Evolutionary conservation across 2,888 invertebrate genomes (phyloP).

Genomic region (Camptogramma bilineatum): DNA sequence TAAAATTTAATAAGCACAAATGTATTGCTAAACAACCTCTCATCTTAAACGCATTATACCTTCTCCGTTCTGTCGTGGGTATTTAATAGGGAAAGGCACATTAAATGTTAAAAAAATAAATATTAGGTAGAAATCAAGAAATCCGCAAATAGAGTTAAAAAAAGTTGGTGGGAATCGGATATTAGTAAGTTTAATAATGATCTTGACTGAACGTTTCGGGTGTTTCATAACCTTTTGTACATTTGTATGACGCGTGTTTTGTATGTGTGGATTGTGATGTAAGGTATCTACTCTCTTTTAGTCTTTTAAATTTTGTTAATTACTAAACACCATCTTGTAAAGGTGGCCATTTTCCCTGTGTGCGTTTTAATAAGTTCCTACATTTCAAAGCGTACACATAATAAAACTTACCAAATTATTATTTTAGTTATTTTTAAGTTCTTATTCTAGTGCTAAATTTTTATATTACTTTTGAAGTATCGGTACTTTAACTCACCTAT

Average conservation of each 20-base stretch:
- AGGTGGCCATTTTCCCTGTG: conserved; percentile 60
- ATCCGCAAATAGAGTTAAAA: neutral
- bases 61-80: too few relatives aligned
- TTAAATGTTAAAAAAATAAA: too few relatives aligned
- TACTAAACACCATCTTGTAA: conserved; percentile 60
- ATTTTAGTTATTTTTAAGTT: conserved; percentile 68
- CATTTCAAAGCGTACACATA: conserved; percentile 68
- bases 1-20: neutral
- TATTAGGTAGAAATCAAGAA: neutral
- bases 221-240: conserved; percentile 63
- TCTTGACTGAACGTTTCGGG: conserved; percentile 71
- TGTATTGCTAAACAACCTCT: neutral
- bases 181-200: conserved; percentile 63
- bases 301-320: conserved; percentile 40
- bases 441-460: conserved; percentile 62
- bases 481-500: conserved; percentile 72
- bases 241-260: conserved; percentile 63
- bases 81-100: neutral
- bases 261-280: conserved; percentile 53
- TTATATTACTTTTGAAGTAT: conserved; percentile 73
- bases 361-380: conserved; percentile 77
- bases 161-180: conserved; percentile 15
- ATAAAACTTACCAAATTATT: conserved; percentile 79
- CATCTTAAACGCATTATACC: too few relatives aligned
- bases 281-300: conserved; percentile 50